Base-by-base conservation (phyloP, 2,888 invertebrate species). In the Dermolepida albohirtum region DNA sequence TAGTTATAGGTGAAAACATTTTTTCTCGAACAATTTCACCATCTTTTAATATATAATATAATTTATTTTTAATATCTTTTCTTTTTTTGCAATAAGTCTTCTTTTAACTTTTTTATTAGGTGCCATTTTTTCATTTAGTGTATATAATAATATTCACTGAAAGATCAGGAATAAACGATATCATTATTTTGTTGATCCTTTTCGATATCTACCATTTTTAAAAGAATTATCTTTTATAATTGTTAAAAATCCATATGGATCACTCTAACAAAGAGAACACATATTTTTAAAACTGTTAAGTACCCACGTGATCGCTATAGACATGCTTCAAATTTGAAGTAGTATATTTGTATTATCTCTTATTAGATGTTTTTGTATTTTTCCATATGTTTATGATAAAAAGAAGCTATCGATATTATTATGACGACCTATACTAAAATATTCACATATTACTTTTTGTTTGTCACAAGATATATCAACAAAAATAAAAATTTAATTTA, bases 401-500 rank as follows among this genome's bases (percentile, higher is more conserved):
- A 77, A 80, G 63, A 78, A 79, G 59, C 73, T 70, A 67, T 80
- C 79, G 8, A 80, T 73, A 50, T 70, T 16, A 5, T 71, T 74
- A 70, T 79, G 78, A 16, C 79, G 70, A 10, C 78, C 17, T 16
- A 49, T 49, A 17, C 47, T 16, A 16, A 49, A 49, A 49, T 49
- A 49, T 44, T 44, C 75, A 65, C 74, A 66, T 12, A 79, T 74
- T 50, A 71, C 74, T 27, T 72, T 69, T 70, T 76, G 74, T 55
- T 76, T 75, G 22, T 76, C 78, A 57, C 77, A 78, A 12, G 75
- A 74, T 12, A 80, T 74, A 73, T 80, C 78, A 71, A 80, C 78
- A 67, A 81, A 80, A 65, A 81, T 78, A 54, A 80, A 73, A 14
- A 80, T 73, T 10, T 76, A 78, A 70, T 76, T 73, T 65, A 59